Evolutionary conservation across 2,888 invertebrate genomes (phyloP), one percentile per base, ranked within the genome.

Genomic region (Leptinotarsa haldemani): DNA sequence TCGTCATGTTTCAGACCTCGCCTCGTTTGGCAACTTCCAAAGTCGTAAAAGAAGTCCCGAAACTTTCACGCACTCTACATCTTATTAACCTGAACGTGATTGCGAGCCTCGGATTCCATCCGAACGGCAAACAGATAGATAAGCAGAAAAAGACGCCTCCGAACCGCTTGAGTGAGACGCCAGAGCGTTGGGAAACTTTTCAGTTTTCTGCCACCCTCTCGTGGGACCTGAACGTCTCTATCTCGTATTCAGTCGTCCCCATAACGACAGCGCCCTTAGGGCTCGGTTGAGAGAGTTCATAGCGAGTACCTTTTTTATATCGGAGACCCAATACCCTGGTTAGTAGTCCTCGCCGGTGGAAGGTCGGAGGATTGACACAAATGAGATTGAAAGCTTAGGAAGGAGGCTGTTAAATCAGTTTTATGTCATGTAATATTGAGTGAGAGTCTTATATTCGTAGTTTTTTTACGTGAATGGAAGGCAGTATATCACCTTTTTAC

Each of bases 1-100:
- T 22, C 22, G 50, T 25, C 56, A 1, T 56, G 20, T 56, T 22
- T 22, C 22, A 13, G 56, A 20, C 56, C 56, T 22, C 56, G 56
- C 52, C 7, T 25, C 16, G 58, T 40, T 15, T 20, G 20, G 30
- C 20, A 46, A 65, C 22, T 65, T 20, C 65, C 65, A 40, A 61
- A 61, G 47, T 65, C 40, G 20, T 22, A 48, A 48, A 68, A 68
- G 16, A 20, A 67, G 52, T 67, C 67, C 18, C 56, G n/a, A 67
- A 67, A 67, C 67, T 56, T 68, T 56, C 46, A 68, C 68, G 68
- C 68, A 56, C 56, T 53, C 68, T 56, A 53, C 46, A 68, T 68
- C 58, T 68, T 68, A 68, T 68, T 58, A 68, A 68, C 68, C 68
- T 68, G 68, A 68, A 50, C 66, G 52, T 48, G 66, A 66, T 66